These are phyloP conservation scores for Falco rusticolus DNA, from an alignment of 2,797 vertebrate genomes.

Conservation along the genomic window DNA sequence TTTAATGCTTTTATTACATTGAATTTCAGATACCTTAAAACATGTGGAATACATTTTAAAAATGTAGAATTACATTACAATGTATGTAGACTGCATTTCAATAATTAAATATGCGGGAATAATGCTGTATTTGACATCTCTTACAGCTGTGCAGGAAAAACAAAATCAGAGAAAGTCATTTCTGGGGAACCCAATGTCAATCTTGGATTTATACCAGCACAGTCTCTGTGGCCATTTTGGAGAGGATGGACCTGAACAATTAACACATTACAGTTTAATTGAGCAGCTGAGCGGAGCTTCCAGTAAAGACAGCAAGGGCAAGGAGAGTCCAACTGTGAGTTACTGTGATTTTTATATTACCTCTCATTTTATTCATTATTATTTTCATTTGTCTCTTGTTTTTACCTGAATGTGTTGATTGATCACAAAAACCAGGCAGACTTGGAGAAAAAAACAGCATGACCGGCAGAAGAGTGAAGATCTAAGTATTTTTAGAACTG, in stretches of 20 bases:
- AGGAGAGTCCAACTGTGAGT: slow-evolving; percentile 80
- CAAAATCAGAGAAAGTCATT: slow-evolving; percentile 75
- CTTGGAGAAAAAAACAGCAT: not conserved
- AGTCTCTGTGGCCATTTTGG: slow-evolving; percentile 78
- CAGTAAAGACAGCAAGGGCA: slow-evolving; percentile 71
- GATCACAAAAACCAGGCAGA: slow-evolving; percentile 15
- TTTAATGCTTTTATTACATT: not conserved
- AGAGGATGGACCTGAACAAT: slow-evolving; percentile 75
- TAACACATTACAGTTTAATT: slow-evolving; percentile 79
- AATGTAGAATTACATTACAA: not conserved
- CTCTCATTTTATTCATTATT: slow-evolving; percentile 1
- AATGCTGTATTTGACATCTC: not conserved
- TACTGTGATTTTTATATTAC: not conserved
- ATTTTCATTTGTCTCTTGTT: not conserved
- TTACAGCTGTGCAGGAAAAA: slow-evolving; percentile 70
- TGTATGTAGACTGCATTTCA: not conserved
- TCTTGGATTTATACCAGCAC: slow-evolving; percentile 85
- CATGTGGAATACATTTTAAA: not conserved
- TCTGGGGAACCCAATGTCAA: slow-evolving; percentile 75
- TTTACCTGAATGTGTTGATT: not conserved
- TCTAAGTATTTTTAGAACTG: slow-evolving; percentile 23
- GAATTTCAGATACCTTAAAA: not conserved
- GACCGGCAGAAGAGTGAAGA: slow-evolving; percentile 13
- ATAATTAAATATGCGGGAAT: not conserved
- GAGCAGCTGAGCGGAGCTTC: slow-evolving; percentile 76